phyloP scores from a whole-genome alignment of 2,113 vertebrate species.

The human region GRCh38 chr16:72944501-72945000 shows the following conservation, averaged over 20 bases:
- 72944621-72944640: neutral
- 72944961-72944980: neutral
- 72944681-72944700: neutral
- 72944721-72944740: slow-evolving; percentile 9
- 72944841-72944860: neutral
- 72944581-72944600: neutral
- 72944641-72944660: neutral
- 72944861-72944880: neutral
- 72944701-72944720: neutral
- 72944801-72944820: neutral
- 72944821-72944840: neutral
- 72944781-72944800: neutral
- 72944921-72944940: neutral
- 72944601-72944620: neutral
- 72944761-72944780: neutral
- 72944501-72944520: neutral
- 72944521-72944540: neutral
- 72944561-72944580: neutral
- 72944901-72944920: neutral
- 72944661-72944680: neutral
- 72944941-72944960: neutral
- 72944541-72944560: neutral
- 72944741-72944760: neutral
- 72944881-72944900: neutral
- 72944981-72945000: neutral